Evolutionary conservation across 2,888 invertebrate species (phyloP), one percentile per base, ranked within the genome.

Genomic region (Heteromyza rotundicornis): DNA sequence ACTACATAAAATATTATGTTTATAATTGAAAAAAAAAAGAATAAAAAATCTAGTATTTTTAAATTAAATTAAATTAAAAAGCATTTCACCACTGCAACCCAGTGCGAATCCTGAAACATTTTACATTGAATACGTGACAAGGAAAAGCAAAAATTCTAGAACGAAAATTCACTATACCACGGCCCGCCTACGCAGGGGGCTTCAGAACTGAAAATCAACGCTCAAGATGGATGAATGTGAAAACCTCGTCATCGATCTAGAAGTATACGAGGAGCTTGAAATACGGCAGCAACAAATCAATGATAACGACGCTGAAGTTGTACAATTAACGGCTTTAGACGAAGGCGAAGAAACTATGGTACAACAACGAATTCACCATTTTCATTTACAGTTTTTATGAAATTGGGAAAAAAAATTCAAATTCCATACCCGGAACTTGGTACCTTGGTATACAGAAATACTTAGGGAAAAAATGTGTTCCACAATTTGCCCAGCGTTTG

Each of bases 211-310:
- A 66, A 27, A 64, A 65, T 66, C 68, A 65, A 74, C 72, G 66
- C 75, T 74, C 81, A 84, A 82, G 75, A 84, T 84, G 83, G 83
- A 84, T 82, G 82, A 82, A 80, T 84, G 83, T 78, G 83, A 83
- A 76, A 84, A 83, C 76, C 79, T 80, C 75, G 76, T 81, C 74
- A 79, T 81, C 74, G 78, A 79, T 74, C 70, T 80, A 78, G 79
- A 78, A 75, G 75, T 73, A 74, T 79, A 80, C 79, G 74, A 78
- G 74, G 77, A 74, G 71, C 58, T 67, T 61, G 64, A 64, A 64
- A 53, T 70, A 62, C 56, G 67, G 60, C 68, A 69, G 63, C 67
- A 67, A 62, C 59, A 68, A 66, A 70, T 70, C 70, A 70, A 68
- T 67, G 68, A 68, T 68, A 66, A 66, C 62, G 44, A 62, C 52